Conservation (phyloP, 1,140 invertebrate genomes). For the Grapholita molesta region DNA sequence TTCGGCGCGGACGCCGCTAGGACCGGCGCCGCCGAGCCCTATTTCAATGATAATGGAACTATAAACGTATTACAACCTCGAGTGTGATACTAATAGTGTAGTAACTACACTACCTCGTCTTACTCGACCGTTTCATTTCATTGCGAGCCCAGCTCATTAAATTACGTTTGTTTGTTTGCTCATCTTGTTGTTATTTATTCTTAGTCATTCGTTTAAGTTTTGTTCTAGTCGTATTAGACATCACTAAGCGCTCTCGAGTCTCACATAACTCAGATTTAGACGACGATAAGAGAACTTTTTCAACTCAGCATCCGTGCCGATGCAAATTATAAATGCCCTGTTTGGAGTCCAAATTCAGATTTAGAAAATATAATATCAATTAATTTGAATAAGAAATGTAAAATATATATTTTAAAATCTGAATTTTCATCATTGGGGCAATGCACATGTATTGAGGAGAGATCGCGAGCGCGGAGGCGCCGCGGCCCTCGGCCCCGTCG, state of each 20-base stretch:
- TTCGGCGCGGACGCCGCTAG: constrained; percentile 27
- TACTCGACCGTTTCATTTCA: constrained; percentile 49
- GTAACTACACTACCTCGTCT: constrained; percentile 74
- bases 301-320: constrained; percentile 54
- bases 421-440: constrained; percentile 25
- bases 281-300: constrained; percentile 40
- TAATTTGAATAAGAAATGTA: constrained; percentile 42
- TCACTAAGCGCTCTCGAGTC: constrained; percentile 37
- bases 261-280: constrained; percentile 29
- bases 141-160: constrained; percentile 61
- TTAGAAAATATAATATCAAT: neutral
- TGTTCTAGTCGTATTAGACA: constrained; percentile 63
- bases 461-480: neutral
- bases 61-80: constrained; percentile 46
- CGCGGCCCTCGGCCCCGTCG: neutral
- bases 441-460: neutral
- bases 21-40: constrained; percentile 29
- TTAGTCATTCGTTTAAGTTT: constrained; percentile 45
- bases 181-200: constrained; percentile 54
- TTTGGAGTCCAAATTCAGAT: neutral
- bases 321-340: constrained; percentile 55
- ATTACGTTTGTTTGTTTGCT: constrained; percentile 66
- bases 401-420: constrained; percentile 42
- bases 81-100: constrained; percentile 67
- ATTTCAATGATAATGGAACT: constrained; percentile 37